Percentiles rank a stretch among this genome's conserved stretches.
These are phyloP conservation scores for Blastomussa wellsi DNA, from an alignment of 92 coral and sea anemone species.

Conservation along the genomic window DNA sequence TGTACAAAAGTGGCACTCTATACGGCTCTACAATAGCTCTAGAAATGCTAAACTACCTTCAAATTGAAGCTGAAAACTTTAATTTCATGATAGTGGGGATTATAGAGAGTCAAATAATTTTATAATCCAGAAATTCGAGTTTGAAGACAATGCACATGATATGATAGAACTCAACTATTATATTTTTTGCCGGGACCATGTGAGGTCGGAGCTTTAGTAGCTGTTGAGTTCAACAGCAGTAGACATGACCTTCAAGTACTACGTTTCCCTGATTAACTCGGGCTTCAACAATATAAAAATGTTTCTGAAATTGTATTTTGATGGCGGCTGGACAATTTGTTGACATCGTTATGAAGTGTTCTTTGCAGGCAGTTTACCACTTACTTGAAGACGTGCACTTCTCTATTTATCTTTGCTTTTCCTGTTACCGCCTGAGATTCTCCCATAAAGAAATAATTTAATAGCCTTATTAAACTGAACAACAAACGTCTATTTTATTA, in stretches of 20 bases:
- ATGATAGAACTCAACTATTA: not conserved
- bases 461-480: too few species aligned
- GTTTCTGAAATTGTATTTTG: not conserved
- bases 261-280: not conserved
- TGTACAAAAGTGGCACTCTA: not conserved
- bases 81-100: not conserved
- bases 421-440: not conserved
- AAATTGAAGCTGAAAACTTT: not conserved
- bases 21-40: not conserved
- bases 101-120: not conserved
- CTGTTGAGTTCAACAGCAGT: not conserved
- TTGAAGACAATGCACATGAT: constrained; percentile 20
- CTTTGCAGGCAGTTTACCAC: not conserved
- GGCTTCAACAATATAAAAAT: not conserved
- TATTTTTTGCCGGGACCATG: not conserved
- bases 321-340: not conserved
- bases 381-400: not conserved
- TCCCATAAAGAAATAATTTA: not conserved
- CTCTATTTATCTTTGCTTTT: not conserved
- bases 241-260: not conserved
- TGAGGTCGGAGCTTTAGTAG: not conserved
- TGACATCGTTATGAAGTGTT: not conserved
- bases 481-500: too few species aligned
- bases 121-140: not conserved
- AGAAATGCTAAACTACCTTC: not conserved